Evolutionary conservation across 2,797 vertebrate species (phyloP).

Genomic region (Podarcis lilfordi): DNA sequence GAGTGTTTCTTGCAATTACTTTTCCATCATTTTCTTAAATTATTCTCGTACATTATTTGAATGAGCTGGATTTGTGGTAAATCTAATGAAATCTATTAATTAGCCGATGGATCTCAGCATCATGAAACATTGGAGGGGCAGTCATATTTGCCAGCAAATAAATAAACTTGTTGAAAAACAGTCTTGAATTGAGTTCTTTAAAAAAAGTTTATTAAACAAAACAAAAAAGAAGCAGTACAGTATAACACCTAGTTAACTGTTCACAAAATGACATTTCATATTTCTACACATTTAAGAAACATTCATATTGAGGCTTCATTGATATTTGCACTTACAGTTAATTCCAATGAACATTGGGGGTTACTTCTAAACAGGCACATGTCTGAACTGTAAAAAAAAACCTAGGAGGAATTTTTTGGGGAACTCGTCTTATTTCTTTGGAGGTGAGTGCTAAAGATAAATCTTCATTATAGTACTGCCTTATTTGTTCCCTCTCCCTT

Average conservation of each 20-base stretch:
- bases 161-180: not conserved
- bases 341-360: not conserved
- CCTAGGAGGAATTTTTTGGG: not conserved
- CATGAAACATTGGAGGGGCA: not conserved
- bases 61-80: not conserved
- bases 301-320: not conserved
- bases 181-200: not conserved
- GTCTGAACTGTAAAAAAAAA: not conserved
- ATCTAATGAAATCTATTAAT: not conserved
- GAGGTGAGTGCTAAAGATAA: not conserved
- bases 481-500: not conserved
- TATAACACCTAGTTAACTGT: not conserved
- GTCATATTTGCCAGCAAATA: not conserved
- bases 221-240: not conserved
- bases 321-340: too few relatives aligned
- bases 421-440: not conserved
- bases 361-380: not conserved
- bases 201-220: not conserved
- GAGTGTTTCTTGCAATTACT: slow-evolving; percentile 13
- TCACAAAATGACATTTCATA: not conserved
- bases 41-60: not conserved
- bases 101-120: not conserved
- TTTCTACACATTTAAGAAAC: not conserved
- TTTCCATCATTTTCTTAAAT: not conserved
- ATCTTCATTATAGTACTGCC: not conserved